Percentiles rank a stretch among this genome's conserved stretches.
Evolutionary conservation across 2,888 invertebrate species (phyloP).

Genomic region (Muschampia plurimacula): DNA sequence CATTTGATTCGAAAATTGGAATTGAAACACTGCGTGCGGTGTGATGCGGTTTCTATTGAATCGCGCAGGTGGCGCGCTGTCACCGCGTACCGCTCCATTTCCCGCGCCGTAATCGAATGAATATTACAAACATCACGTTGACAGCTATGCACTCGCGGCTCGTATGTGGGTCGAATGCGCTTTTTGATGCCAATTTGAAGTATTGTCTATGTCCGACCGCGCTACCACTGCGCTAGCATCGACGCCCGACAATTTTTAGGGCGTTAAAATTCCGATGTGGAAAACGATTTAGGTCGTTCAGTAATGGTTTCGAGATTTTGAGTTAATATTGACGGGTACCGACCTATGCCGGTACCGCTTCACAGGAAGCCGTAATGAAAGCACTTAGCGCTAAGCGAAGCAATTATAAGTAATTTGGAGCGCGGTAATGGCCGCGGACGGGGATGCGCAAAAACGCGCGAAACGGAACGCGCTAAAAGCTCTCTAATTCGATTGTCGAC

Average conservation of each 20-base stretch:
- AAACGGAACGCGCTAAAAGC: conserved; percentile 83
- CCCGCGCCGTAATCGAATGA: conserved; percentile 82
- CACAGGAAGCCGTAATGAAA: conserved; percentile 75
- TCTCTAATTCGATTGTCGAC: conserved; percentile 82
- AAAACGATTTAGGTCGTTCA: conserved; percentile 48
- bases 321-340: conserved; percentile 67
- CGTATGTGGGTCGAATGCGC: conserved; percentile 72
- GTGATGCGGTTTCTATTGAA: conserved; percentile 46
- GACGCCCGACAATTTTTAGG: conserved; percentile 42
- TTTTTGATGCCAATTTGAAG: conserved; percentile 70
- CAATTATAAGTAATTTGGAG: conserved; percentile 85
- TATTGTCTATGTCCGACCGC: conserved; percentile 59
- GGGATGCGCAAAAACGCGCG: conserved; percentile 83
- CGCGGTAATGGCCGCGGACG: conserved; percentile 83
- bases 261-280: conserved; percentile 41
- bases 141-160: conserved; percentile 66
- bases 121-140: conserved; percentile 81
- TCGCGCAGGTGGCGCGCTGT: conserved; percentile 72
- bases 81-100: conserved; percentile 75
- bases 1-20: conserved; percentile 60
- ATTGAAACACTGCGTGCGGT: conserved; percentile 42
- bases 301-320: conserved; percentile 60
- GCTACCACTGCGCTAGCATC: conserved; percentile 48
- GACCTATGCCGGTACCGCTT: conserved; percentile 66
- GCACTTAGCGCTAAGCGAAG: conserved; percentile 85